Percentiles rank a stretch among this genome's conserved stretches.
These are phyloP conservation scores for Crotalus helleri DNA, from an alignment of 2,113 vertebrate genomes.

Conservation along the genomic window DNA sequence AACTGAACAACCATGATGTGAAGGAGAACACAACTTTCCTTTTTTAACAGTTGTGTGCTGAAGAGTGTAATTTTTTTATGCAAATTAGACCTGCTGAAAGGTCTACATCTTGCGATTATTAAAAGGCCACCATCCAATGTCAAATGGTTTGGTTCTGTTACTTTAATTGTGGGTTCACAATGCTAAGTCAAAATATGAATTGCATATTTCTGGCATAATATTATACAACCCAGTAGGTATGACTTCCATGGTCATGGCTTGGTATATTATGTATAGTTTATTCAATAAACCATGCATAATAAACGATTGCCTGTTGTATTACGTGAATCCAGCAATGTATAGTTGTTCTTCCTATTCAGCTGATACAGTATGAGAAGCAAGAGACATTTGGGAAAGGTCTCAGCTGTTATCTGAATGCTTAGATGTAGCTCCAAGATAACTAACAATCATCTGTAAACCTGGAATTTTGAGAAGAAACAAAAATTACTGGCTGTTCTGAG, in stretches of 20 bases:
- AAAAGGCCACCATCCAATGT: background rate
- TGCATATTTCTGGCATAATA: background rate
- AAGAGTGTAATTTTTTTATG: background rate
- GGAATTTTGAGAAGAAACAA: background rate
- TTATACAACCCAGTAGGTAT: background rate
- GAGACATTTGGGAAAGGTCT: background rate
- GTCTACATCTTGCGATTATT: background rate
- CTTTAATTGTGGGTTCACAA: background rate
- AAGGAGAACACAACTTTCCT: background rate
- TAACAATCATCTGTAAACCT: background rate
- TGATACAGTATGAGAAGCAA: background rate
- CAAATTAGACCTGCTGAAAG: background rate
- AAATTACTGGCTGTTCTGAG: background rate
- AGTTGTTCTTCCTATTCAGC: background rate
- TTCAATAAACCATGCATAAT: background rate
- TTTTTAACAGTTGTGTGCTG: background rate
- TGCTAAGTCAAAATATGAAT: background rate
- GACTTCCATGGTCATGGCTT: background rate
- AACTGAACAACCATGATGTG: background rate
- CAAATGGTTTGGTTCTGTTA: background rate
- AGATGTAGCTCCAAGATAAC: background rate
- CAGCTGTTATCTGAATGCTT: background rate
- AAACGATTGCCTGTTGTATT: background rate
- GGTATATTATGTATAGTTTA: background rate
- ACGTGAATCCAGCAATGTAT: background rate